These are phyloP conservation scores for Acleris emargana DNA, from an alignment of 2,888 invertebrate genomes.

Conservation along the genomic window DNA sequence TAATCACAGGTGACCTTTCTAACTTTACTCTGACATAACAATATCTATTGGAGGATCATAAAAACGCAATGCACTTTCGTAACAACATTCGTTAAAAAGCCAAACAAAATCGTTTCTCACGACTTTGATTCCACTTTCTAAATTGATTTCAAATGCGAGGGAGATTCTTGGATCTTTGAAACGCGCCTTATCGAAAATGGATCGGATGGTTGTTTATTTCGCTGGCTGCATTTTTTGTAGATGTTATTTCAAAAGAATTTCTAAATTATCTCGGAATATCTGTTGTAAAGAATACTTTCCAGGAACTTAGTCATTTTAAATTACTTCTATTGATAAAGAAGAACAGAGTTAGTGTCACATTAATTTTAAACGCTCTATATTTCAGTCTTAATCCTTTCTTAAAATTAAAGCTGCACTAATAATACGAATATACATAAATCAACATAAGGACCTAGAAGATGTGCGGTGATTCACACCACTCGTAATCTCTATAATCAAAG, in stretches of 20 bases:
- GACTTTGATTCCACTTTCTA: conserved; percentile 34
- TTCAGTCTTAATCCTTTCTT: too few species aligned
- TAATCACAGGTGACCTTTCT: conserved; percentile 50
- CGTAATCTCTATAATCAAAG: conserved; percentile 82
- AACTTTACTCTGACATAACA: conserved; percentile 37
- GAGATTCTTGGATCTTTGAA: neutral
- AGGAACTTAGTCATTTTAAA: too few species aligned
- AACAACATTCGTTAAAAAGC: conserved; percentile 29
- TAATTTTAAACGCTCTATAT: too few species aligned
- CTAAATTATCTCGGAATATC: too few species aligned
- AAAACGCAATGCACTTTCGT: conserved; percentile 31
- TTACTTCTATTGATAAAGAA: too few species aligned
- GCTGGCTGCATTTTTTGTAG: neutral
- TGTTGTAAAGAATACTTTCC: too few species aligned
- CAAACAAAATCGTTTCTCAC: conserved; percentile 30
- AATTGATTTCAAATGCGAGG: conserved; percentile 28
- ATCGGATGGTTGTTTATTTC: conserved; percentile 15
- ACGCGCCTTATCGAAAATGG: conserved; percentile 24
- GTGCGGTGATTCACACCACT: conserved; percentile 79
- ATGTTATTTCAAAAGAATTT: neutral
- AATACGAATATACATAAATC: neutral
- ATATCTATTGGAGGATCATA: conserved; percentile 30
- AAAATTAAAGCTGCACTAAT: neutral
- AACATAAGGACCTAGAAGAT: conserved; percentile 56
- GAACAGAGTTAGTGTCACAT: too few species aligned